Conservation (phyloP, 2,113 vertebrate species). For the Oreochromis aureus region DNA sequence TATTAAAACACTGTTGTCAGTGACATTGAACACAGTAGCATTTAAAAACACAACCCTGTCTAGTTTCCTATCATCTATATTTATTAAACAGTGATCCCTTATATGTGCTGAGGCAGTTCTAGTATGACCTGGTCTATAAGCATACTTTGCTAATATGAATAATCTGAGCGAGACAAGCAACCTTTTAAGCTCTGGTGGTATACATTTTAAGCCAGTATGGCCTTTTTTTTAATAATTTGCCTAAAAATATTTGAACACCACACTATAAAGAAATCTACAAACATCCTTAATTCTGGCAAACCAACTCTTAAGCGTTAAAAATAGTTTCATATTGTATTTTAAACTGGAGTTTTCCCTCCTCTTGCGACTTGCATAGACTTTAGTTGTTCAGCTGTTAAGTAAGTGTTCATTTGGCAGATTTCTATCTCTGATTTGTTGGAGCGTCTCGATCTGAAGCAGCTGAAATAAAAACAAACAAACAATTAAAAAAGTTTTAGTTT, state of each 20-base stretch:
- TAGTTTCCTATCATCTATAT: background rate
- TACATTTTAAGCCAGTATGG: background rate
- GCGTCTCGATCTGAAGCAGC: background rate
- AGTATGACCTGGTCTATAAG: background rate
- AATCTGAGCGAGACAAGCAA: rapidly evolving
- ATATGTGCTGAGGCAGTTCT: background rate
- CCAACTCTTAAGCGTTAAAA: background rate
- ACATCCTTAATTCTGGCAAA: background rate
- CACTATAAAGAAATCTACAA: background rate
- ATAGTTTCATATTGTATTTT: background rate
- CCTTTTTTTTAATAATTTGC: background rate
- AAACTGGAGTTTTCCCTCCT: background rate
- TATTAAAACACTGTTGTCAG: background rate
- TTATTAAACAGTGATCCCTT: background rate
- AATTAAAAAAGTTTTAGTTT: background rate
- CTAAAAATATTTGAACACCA: background rate
- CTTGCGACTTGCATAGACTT: background rate
- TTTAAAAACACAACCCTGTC: background rate
- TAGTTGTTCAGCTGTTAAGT: background rate
- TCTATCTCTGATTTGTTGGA: background rate
- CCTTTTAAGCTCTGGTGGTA: background rate
- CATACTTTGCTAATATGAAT: background rate
- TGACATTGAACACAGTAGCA: background rate
- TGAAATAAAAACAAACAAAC: background rate
- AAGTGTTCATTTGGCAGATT: background rate